These are phyloP conservation scores for Dendrolimus kikuchii DNA, from an alignment of 1,140 invertebrate species.

Conservation along the genomic window DNA sequence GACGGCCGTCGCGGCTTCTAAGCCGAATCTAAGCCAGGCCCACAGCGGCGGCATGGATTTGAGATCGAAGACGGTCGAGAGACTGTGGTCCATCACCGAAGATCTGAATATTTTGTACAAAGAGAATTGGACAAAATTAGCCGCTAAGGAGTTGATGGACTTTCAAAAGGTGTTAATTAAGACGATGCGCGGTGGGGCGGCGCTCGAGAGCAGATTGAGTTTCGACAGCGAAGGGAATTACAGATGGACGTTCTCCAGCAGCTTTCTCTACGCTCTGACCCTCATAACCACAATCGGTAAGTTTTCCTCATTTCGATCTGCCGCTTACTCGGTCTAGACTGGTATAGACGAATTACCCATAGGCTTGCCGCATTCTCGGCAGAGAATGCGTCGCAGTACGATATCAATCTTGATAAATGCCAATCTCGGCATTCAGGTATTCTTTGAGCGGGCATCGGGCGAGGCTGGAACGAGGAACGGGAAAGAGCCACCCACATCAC, in stretches of 20 bases:
- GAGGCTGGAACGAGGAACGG: too few relatives aligned
- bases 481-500: too few relatives aligned
- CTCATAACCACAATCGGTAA: slow-evolving; percentile 97
- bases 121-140: slow-evolving; percentile 93
- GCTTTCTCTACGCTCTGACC: slow-evolving; percentile 95
- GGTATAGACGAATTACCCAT: background rate
- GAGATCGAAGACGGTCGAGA: slow-evolving; percentile 80
- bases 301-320: slow-evolving; percentile 3
- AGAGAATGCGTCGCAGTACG: too few relatives aligned
- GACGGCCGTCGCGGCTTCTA: slow-evolving; percentile 75
- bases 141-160: slow-evolving; percentile 86
- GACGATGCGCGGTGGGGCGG: slow-evolving; percentile 37
- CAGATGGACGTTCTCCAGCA: slow-evolving; percentile 92
- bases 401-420: too few relatives aligned
- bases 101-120: slow-evolving; percentile 94
- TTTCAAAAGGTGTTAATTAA: slow-evolving; percentile 80
- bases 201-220: slow-evolving; percentile 17
- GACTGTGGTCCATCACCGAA: slow-evolving; percentile 94
- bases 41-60: slow-evolving; percentile 60
- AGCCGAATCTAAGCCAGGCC: slow-evolving; percentile 72
- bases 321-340: background rate
- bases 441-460: too few relatives aligned
- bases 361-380: too few relatives aligned
- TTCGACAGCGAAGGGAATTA: slow-evolving; percentile 71
- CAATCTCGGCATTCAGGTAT: too few relatives aligned